phyloP scores from a whole-genome alignment of 1,140 invertebrate species.

The Leptopilina boulardi region DNA sequence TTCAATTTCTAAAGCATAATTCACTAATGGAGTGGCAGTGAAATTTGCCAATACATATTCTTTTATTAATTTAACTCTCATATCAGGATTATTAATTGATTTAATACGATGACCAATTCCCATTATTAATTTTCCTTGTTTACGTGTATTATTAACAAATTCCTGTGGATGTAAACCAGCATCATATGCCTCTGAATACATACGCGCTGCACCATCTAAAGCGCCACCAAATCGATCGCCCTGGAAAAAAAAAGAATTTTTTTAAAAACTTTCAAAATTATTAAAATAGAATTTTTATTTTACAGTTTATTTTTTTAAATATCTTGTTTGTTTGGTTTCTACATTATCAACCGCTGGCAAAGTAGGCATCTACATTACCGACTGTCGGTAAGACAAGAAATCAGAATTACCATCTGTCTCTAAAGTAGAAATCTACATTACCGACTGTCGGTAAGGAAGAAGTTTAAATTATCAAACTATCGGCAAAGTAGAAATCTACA shows the following conservation, averaged over 20 bases:
- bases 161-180: conserved; percentile 96
- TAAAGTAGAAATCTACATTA: too few relatives aligned
- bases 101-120: conserved; percentile 99
- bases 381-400: too few relatives aligned
- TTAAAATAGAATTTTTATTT: too few relatives aligned
- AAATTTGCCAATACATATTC: conserved; percentile 97
- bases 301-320: too few relatives aligned
- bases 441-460: too few relatives aligned
- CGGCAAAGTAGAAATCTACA: too few relatives aligned
- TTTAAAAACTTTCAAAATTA: neutral
- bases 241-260: conserved; percentile 75
- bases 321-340: too few relatives aligned
- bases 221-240: conserved; percentile 99
- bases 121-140: conserved; percentile 98
- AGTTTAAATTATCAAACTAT: too few relatives aligned
- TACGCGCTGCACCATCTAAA: conserved; percentile 95
- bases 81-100: conserved; percentile 99
- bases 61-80: conserved; percentile 96
- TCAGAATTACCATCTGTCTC: too few relatives aligned
- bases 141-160: conserved; percentile 98
- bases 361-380: neutral
- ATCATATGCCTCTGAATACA: conserved; percentile 98
- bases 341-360: too few relatives aligned
- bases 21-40: conserved; percentile 92
- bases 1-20: conserved; percentile 98